Conservation (phyloP, 1,140 invertebrate genomes). For the Ceratosolen solmsi region DNA sequence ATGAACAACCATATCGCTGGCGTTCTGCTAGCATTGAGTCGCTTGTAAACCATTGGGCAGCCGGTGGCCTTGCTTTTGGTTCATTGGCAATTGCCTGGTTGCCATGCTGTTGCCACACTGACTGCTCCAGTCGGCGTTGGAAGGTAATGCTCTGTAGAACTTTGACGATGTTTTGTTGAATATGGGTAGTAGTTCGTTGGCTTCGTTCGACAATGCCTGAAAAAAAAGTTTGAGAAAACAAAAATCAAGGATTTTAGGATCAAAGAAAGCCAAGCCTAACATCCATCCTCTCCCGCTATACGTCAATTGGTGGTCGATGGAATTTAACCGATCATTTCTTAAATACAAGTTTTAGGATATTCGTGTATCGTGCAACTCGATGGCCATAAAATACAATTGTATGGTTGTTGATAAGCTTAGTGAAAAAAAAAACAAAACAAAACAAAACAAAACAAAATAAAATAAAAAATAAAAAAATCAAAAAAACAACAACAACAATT, state of each 20-base stretch:
- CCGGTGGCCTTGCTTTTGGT: constrained; percentile 64
- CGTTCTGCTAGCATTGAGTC: constrained; percentile 62
- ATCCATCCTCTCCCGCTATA: no score
- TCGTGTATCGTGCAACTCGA: no score
- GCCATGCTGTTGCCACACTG: constrained; percentile 71
- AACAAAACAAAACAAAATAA: no score
- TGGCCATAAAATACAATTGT: no score
- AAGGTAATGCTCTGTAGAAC: constrained; percentile 87
- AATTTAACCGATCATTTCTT: no score
- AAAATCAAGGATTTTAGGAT: background rate
- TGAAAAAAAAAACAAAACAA: no score
- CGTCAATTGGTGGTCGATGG: no score
- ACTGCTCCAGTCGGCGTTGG: constrained; percentile 90
- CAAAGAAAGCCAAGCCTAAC: constrained; percentile 13
- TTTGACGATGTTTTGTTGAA: constrained; percentile 96
- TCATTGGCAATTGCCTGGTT: constrained; percentile 66
- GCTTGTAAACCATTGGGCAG: constrained; percentile 64
- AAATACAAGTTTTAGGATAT: no score
- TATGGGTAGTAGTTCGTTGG: constrained; percentile 95
- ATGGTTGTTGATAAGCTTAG: no score
- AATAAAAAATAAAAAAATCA: no score
- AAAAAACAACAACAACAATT: no score
- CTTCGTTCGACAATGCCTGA: constrained; percentile 93
- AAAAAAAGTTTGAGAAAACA: constrained; percentile 52
- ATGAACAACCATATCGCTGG: constrained; percentile 37